Evolutionary conservation across 2,797 vertebrate species (phyloP).

Genomic region (Remorina albescens): DNA sequence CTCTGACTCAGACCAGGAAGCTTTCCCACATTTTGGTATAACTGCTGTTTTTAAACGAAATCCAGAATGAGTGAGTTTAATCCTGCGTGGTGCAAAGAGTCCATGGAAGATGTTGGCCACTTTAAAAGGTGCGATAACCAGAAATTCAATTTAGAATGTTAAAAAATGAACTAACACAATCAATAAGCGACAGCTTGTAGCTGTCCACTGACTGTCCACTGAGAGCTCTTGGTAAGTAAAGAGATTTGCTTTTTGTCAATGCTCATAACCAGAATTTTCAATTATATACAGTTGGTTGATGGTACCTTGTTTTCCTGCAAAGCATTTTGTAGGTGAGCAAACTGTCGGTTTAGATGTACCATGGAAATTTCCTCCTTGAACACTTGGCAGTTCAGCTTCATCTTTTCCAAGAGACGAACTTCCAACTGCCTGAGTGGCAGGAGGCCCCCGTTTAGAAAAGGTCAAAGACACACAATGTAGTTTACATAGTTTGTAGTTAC

Average conservation of each 20-base stretch:
- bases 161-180: too few species aligned
- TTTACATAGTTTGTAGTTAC: constrained; percentile 2
- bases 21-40: constrained; percentile 65
- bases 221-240: too few species aligned
- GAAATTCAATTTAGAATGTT: too few species aligned
- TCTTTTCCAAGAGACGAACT: constrained; percentile 76
- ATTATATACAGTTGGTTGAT: neutral
- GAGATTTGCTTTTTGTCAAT: too few species aligned
- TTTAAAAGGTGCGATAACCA: neutral
- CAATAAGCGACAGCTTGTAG: too few species aligned
- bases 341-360: constrained; percentile 78
- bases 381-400: constrained; percentile 81
- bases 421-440: constrained; percentile 76
- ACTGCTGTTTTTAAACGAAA: constrained; percentile 47
- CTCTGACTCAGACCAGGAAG: constrained; percentile 47
- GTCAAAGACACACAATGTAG: neutral
- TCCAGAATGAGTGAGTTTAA: constrained; percentile 1
- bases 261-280: too few species aligned
- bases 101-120: neutral
- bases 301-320: constrained; percentile 71
- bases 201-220: too few species aligned
- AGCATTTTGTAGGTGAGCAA: constrained; percentile 72
- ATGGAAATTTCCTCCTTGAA: constrained; percentile 85
- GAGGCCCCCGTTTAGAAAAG: constrained; percentile 13
- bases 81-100: constrained; percentile 11